Percentiles rank a stretch among this genome's conserved stretches.
Conservation (phyloP, 2,888 invertebrate genomes). For the Iselma pallidipennis region DNA sequence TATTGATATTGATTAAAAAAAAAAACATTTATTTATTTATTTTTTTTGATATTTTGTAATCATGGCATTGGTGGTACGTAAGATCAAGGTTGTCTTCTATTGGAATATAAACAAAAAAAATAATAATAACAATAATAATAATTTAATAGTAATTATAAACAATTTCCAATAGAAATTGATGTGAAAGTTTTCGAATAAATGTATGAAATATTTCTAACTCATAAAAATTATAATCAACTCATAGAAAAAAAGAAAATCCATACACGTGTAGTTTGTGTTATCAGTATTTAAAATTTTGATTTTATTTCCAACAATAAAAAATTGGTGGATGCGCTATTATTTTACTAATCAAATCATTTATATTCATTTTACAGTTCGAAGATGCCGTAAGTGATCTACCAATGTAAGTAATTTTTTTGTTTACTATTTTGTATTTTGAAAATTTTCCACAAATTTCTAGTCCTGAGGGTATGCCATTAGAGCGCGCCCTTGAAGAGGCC, state of each 20-base stretch:
- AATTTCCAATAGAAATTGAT: neutral
- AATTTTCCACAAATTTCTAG: conserved; percentile 36
- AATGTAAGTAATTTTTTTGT: conserved; percentile 50
- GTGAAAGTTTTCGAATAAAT: neutral
- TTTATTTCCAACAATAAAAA: neutral
- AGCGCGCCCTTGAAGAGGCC: conserved; percentile 74
- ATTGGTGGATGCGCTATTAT: conserved; percentile 2
- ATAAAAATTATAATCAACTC: neutral
- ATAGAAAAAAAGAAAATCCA: no score
- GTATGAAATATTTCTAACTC: neutral
- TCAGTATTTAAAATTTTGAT: no score
- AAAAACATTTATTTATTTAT: neutral
- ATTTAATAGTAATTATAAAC: neutral
- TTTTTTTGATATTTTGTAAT: neutral
- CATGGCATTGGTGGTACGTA: neutral
- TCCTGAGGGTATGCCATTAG: conserved; percentile 62
- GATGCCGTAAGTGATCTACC: conserved; percentile 59
- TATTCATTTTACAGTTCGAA: conserved; percentile 56
- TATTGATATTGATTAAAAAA: neutral
- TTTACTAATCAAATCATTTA: no score
- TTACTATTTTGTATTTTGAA: neutral
- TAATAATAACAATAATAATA: neutral
- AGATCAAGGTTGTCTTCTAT: neutral
- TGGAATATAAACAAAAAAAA: neutral
- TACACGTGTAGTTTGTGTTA: no score